Evolutionary conservation across 2,888 invertebrate species (phyloP).

Genomic region (Eurytoma adleriae): DNA sequence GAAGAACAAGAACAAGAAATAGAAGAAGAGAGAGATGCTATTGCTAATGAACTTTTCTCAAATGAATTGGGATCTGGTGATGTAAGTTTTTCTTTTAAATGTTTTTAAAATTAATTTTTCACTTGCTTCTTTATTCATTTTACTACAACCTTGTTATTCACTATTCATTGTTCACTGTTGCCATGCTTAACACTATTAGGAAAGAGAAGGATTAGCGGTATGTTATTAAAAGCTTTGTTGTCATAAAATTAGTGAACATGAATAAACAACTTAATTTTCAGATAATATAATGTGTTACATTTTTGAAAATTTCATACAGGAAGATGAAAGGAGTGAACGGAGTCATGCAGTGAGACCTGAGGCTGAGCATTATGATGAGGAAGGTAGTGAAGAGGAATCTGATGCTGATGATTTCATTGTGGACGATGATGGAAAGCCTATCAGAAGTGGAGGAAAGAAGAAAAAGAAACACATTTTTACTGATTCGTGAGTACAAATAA

Average conservation of each 20-base stretch:
- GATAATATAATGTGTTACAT: neutral
- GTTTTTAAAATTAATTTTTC: constrained; percentile 24
- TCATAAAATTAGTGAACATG: neutral
- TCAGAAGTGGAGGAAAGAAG: constrained; percentile 85
- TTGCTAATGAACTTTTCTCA: constrained; percentile 90
- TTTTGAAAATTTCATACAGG: constrained; percentile 76
- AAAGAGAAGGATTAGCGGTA: constrained; percentile 65
- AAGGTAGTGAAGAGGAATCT: constrained; percentile 87
- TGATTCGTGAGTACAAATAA: constrained; percentile 84
- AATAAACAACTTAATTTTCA: neutral
- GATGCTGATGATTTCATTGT: constrained; percentile 98
- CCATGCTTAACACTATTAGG: constrained; percentile 61
- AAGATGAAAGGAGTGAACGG: constrained; percentile 87
- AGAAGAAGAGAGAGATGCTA: constrained; percentile 88
- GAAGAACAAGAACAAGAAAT: constrained; percentile 89
- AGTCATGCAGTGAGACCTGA: constrained; percentile 80
- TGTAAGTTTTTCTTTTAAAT: constrained; percentile 77
- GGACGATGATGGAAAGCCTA: constrained; percentile 94
- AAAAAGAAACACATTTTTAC: constrained; percentile 89
- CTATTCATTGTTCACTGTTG: constrained; percentile 48
- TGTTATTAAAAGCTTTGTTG: constrained; percentile 23
- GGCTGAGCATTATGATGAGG: constrained; percentile 85
- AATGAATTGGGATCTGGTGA: constrained; percentile 88
- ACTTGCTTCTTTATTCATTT: constrained; percentile 37
- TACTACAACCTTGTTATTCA: constrained; percentile 52